Evolutionary conservation across 2,888 invertebrate genomes (phyloP), one percentile per base, ranked within the genome.

Genomic region (Drosophila helvetica): DNA sequence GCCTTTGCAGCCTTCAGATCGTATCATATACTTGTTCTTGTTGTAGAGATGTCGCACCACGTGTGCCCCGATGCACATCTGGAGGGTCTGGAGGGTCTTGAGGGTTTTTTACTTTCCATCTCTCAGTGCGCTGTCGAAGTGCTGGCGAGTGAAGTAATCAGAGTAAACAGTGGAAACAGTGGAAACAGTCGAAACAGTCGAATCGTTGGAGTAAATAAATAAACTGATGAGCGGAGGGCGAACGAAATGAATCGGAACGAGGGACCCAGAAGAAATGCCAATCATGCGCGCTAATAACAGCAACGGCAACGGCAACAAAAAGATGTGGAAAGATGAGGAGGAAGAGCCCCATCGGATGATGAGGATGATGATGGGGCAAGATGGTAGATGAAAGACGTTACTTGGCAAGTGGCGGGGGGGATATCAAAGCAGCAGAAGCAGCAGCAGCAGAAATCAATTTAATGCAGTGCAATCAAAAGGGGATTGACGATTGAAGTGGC

Each of bases 401-500:
- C 65, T 56, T 9, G 55, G 25, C 6, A 25, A 1, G 8, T 27
- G 27, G 8, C 8, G 7, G 27, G 27, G 27, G 27, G 25, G 25
- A 6, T 6, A 25, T 25, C 25, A 25, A 6, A 25, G 25, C 30
- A 30, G 33, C 33, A 33, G 15, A 50, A 56, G 63, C 58, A 1
- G 53, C 65, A 78, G 75, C 75, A 81, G 72, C 74, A 78, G 80
- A 83, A 88, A 82, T 88, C 83, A 88, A 83, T 83, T 88, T 86
- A 86, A 83, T 83, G 83, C 83, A 83, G 74, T 86, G 86, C 83
- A 83, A 88, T 83, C 83, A 88, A 88, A 88, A 80, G 67, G 2
- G 38, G n/a, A 38, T 78, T 78, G 57, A 74, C 38, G 80, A 83
- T 78, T 80, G 86, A 80, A 72, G 71, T 79, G 65, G 62, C 61